phyloP scores from a whole-genome alignment of 2,888 invertebrate species.

The Machimus rusticus region DNA sequence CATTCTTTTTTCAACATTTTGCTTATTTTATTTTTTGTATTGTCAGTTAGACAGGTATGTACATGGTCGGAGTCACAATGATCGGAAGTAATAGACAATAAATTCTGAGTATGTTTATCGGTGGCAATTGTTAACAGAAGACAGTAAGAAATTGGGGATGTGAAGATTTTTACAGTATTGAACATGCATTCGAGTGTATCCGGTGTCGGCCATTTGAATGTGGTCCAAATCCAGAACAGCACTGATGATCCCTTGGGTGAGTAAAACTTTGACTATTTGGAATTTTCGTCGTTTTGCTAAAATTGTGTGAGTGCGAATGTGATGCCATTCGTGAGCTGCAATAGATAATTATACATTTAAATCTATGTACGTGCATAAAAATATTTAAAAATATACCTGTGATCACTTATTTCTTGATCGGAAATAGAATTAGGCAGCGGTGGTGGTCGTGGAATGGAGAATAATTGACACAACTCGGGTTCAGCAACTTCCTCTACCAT shows the following conservation, averaged over 20 bases:
- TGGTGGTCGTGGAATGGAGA: conserved; percentile 54
- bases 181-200: conserved; percentile 61
- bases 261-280: conserved; percentile 61
- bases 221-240: conserved; percentile 59
- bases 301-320: neutral
- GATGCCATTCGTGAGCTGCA: neutral
- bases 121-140: neutral
- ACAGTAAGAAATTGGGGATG: neutral
- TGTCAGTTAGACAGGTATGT: conserved; percentile 3
- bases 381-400: conserved; percentile 45
- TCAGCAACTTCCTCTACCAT: conserved; percentile 63
- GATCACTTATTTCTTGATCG: conserved; percentile 59
- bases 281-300: conserved; percentile 44
- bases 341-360: neutral
- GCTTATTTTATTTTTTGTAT: conserved; percentile 1
- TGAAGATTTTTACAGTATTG: conserved; percentile 54
- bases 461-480: conserved; percentile 57
- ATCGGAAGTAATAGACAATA: neutral
- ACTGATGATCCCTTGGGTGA: conserved; percentile 59
- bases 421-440: conserved; percentile 59
- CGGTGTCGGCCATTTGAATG: conserved; percentile 55
- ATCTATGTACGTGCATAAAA: neutral
- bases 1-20: neutral
- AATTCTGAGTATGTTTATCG: neutral
- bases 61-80: neutral